Base-by-base conservation (phyloP, 2,113 vertebrate species). In the Xenopus laevis region DNA sequence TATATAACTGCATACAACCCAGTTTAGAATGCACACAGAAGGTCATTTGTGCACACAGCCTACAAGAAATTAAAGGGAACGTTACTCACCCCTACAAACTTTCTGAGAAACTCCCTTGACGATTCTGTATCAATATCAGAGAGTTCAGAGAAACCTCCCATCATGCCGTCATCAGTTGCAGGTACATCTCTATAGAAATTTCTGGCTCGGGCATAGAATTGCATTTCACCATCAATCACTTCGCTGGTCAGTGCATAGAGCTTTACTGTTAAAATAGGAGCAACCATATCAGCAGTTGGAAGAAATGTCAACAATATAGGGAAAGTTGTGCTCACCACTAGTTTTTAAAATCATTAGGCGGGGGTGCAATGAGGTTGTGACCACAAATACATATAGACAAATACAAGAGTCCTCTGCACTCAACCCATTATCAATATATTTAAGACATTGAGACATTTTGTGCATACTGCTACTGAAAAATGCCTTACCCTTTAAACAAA, bases 141-240 rank as follows among this genome's bases (percentile, higher is more conserved):
- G 53, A 99, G 88, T 72, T 98, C 95, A 65, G 94, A 83, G 81
- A 92, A 99, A 79, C 95, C 95, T 74, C 97, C 97, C 95, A 99
- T 94, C 96, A 98, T 98, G 64, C 96, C 95, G 79, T 97, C 95
- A 85, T 97, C 96, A 0, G 96, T 95, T 16, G 96, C 91, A 0
- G 93, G 89, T 16, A 98, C 94, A 57, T 95, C 94, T 78, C 83
- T 91, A 75, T 99, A 98, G 91, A 96, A 99, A 79, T 91, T 85
- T 81, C 95, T 96, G 33, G 96, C 93, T 81, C 93, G 89, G 86
- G 95, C 92, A 81, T 98, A 99, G 86, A 99, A 98, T 84, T 97
- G 95, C 82, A 98, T 97, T 83, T 98, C 94, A 1, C 96, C 96
- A 50, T 94, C 88, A 83, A 98, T 94, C 82, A 94, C 93, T 89